Base-by-base conservation (phyloP, 2,888 invertebrate species). In the Drosophila lacicola region DNA sequence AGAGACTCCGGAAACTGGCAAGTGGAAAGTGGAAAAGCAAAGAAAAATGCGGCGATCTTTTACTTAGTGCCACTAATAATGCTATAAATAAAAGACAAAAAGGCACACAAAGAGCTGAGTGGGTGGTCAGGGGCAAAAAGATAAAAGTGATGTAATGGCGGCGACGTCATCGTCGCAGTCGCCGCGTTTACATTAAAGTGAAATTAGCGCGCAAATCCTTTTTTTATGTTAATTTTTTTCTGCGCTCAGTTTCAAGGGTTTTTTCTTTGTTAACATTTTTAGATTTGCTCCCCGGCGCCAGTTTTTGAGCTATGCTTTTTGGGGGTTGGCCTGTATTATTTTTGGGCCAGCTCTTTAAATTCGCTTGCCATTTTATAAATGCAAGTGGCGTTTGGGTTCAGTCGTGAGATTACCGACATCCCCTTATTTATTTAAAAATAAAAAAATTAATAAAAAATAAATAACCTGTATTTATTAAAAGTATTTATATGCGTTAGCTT, bases 151-250 rank as follows among this genome's bases (percentile, higher is more conserved):
- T 86, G 88, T 85, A 84, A 84, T 88, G 80, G 86, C 80, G 61
- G 74, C 78, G 78, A 88, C 83, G 83, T 85, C 77, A 74, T 74
- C 66, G 64, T 74, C 72, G 65, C 64, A 64, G 78, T 75, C 67
- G 78, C 64, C 55, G 80, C 47, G 69, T 64, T 81, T 74, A 86
- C 85, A 85, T 85, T 85, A 85, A 85, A 85, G 87, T 86, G 81
- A 85, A 85, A 85, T 85, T 85, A 85, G 85, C 85, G 88, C 80
- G 70, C 81, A 85, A 88, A 85, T 85, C 84, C 88, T 86, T 85
- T 85, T 88, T 83, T 86, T 88, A 86, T 85, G 85, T 79, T 72
- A 86, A 83, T 85, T 86, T 88, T 63, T 76, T 63, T 65, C 37
- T 44, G 44, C 46, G 47, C 55, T 62, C 17, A 55, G 66, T 60